A percentile compares a stretch with the other conserved stretches of the same genome.
Conservation (phyloP, 1,140 invertebrate species). For the Musca vetustissima region DNA sequence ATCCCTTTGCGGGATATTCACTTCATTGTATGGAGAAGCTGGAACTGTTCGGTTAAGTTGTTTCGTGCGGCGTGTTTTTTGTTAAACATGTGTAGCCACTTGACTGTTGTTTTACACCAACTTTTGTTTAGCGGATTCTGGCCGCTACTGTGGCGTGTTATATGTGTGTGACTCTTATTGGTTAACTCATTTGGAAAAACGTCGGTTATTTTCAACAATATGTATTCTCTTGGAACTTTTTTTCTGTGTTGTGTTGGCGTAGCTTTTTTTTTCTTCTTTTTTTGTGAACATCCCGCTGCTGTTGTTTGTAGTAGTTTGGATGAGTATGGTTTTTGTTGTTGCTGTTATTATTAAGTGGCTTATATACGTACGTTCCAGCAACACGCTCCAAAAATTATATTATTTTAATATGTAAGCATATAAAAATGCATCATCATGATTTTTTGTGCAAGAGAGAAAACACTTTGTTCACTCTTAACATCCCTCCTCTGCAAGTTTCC, state of each 20-base stretch:
- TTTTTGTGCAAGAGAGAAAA: neutral
- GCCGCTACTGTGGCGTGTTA: no score
- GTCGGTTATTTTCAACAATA: slow-evolving; percentile 17
- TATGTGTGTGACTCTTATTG: no score
- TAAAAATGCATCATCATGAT: neutral
- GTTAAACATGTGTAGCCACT: no score
- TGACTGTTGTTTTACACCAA: no score
- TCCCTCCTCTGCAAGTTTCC: neutral
- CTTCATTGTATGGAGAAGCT: no score
- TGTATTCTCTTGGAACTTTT: slow-evolving; percentile 12
- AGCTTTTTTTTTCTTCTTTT: neutral
- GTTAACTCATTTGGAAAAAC: slow-evolving; percentile 21
- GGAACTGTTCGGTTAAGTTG: no score
- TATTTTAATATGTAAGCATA: slow-evolving; percentile 2
- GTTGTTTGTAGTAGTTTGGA: slow-evolving; percentile 10
- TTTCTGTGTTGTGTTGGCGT: neutral
- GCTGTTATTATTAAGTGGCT: slow-evolving; percentile 22
- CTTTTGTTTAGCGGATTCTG: no score
- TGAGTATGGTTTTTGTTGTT: no score
- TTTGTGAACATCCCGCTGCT: slow-evolving; percentile 3
- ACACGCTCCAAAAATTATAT: slow-evolving; percentile 23
- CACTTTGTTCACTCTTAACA: neutral
- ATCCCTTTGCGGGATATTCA: no score
- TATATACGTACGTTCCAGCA: neutral
- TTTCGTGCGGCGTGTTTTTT: no score